Evolutionary conservation across 53 echinoderm and acorn worm species (phyloP).

Genomic region (Astropecten irregularis): DNA sequence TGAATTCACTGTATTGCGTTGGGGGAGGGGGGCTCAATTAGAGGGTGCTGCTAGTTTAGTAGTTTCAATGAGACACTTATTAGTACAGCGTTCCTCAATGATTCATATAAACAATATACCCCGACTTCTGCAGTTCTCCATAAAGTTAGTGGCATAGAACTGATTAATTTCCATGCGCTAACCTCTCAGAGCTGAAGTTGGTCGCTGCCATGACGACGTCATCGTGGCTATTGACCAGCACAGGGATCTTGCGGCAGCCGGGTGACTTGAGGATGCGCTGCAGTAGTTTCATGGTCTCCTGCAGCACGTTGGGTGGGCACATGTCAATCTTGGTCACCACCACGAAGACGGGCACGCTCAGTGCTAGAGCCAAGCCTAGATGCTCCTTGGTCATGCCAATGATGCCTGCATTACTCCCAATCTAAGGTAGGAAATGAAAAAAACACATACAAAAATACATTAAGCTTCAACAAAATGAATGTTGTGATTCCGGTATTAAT

Average conservation of each 20-base stretch:
- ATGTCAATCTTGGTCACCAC: slow-evolving; percentile 99
- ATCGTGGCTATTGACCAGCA: slow-evolving; percentile 92
- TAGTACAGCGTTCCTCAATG: no score
- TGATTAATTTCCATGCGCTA: no score
- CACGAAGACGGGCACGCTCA: slow-evolving; percentile 96
- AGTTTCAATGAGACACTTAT: no score
- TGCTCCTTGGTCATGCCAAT: slow-evolving; percentile 99
- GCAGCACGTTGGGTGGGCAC: slow-evolving; percentile 98
- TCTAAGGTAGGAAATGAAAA: slow-evolving; percentile 39
- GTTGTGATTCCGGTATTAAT: no score
- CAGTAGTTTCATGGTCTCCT: slow-evolving; percentile 91
- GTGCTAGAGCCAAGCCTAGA: slow-evolving; percentile 90
- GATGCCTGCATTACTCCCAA: slow-evolving; percentile 97
- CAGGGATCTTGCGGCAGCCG: slow-evolving; percentile 96
- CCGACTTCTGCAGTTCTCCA: no score
- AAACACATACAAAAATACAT: neutral
- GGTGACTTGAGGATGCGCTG: slow-evolving; percentile 97
- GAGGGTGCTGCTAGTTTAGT: no score
- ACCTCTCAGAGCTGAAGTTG: slow-evolving; percentile 99
- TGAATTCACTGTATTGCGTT: no score
- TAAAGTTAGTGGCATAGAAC: no score
- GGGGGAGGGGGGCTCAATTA: no score
- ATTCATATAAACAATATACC: no score
- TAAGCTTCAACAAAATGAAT: no score
- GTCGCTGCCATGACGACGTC: slow-evolving; percentile 96